Percentiles rank a stretch among this genome's conserved stretches.
These are phyloP conservation scores for Gymnothorax reevesii DNA, from an alignment of 2,797 vertebrate species.

Conservation along the genomic window DNA sequence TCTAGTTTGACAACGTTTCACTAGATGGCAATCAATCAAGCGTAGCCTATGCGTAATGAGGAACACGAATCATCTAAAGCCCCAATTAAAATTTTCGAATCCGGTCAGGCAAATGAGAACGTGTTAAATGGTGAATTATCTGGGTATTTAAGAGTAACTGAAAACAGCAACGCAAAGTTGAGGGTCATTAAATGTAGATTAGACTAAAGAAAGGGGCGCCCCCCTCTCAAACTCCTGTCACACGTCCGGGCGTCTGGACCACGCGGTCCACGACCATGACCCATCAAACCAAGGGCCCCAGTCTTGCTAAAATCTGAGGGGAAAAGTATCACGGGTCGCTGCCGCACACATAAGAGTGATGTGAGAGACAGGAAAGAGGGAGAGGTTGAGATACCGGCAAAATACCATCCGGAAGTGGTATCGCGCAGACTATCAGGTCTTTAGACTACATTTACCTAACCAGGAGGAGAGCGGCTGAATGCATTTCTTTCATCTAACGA, in stretches of 20 bases:
- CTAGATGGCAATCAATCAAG: background rate
- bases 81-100: background rate
- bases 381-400: slow-evolving; percentile 34
- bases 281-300: slow-evolving; percentile 15
- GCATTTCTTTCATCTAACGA: background rate
- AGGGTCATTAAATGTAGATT: background rate
- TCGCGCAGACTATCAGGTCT: slow-evolving; percentile 31
- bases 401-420: slow-evolving; percentile 54
- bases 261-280: slow-evolving; percentile 27
- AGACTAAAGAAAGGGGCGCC: background rate
- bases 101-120: background rate
- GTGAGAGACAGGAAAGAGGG: background rate
- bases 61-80: background rate
- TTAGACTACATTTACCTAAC: background rate
- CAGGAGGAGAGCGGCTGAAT: slow-evolving; percentile 16
- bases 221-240: slow-evolving; percentile 11
- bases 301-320: slow-evolving; percentile 11
- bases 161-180: background rate
- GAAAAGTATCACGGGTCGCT: background rate
- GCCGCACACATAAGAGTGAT: background rate
- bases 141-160: background rate
- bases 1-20: slow-evolving; percentile 11
- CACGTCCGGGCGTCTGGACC: slow-evolving; percentile 16
- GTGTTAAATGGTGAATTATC: too few species aligned
- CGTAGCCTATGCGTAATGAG: background rate